Evolutionary conservation across 2,888 invertebrate genomes (phyloP).

Genomic region (Tetheella fluctuosa): DNA sequence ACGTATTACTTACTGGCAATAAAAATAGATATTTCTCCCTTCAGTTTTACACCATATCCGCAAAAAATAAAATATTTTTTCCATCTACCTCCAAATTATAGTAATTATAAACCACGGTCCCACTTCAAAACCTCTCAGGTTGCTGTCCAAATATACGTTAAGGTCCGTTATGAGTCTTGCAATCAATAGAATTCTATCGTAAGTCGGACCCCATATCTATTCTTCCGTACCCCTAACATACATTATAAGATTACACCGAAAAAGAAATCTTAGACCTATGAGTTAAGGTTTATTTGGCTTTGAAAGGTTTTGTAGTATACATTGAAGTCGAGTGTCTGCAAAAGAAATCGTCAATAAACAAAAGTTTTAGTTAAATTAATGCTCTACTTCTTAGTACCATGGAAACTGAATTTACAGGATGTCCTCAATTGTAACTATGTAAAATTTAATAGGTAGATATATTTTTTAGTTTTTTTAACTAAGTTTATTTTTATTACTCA

Average conservation of each 20-base stretch:
- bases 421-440: conserved; percentile 27
- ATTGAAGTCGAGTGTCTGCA: conserved; percentile 72
- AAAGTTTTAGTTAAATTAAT: conserved; percentile 79
- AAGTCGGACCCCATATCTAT: conserved; percentile 81
- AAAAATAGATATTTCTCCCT: conserved; percentile 11
- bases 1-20: too few species aligned
- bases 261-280: conserved; percentile 29
- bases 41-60: conserved; percentile 3
- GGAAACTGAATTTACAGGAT: conserved; percentile 47
- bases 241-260: conserved; percentile 22
- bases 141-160: conserved; percentile 83
- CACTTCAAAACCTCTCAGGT: conserved; percentile 79
- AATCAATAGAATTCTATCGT: conserved; percentile 77
- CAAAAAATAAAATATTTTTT: conserved; percentile 49
- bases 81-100: conserved; percentile 78
- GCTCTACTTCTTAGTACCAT: conserved; percentile 58
- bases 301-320: conserved; percentile 22
- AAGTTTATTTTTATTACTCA: too few species aligned
- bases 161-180: conserved; percentile 78
- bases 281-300: conserved; percentile 31
- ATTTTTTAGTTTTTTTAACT: too few species aligned
- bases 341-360: conserved; percentile 82
- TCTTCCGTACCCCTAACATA: conserved; percentile 71
- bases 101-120: conserved; percentile 80
- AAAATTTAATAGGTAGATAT: too few species aligned